phyloP scores from a whole-genome alignment of 2,797 vertebrate species.

The Silurus lanzhouensis region DNA sequence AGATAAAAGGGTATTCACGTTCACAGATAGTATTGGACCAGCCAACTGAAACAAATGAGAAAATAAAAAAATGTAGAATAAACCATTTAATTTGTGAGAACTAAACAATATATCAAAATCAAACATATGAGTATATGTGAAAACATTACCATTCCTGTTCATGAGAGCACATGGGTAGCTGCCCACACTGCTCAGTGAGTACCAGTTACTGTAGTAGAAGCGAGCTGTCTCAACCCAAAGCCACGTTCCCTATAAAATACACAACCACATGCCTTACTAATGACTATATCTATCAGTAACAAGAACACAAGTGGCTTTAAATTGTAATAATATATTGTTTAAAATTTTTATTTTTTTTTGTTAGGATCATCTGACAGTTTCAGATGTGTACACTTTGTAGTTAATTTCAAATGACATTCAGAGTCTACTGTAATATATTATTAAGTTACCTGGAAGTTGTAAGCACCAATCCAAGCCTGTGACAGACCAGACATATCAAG shows the following conservation, averaged over 20 bases:
- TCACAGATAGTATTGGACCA: slow-evolving; percentile 26
- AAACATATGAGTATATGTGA: background rate
- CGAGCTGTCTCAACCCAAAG: slow-evolving; percentile 15
- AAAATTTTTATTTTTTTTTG: too few species aligned
- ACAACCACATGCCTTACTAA: background rate
- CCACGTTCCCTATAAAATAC: slow-evolving; percentile 1
- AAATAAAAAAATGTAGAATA: background rate
- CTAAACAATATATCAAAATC: background rate
- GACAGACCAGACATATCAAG: background rate
- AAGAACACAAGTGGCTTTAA: too few species aligned
- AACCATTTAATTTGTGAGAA: background rate
- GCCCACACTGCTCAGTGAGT: background rate
- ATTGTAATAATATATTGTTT: too few species aligned
- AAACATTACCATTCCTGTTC: background rate
- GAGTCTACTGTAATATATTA: background rate
- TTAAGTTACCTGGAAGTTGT: slow-evolving; percentile 11
- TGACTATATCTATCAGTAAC: too few species aligned
- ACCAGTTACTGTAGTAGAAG: slow-evolving; percentile 30
- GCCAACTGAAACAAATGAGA: background rate
- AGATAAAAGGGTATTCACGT: background rate
- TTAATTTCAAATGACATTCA: background rate
- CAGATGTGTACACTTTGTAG: background rate
- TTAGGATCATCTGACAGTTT: too few species aligned
- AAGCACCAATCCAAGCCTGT: slow-evolving; percentile 11
- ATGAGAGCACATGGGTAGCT: background rate